Conservation (phyloP, 2,888 invertebrate species). For the Tipula helvola region DNA sequence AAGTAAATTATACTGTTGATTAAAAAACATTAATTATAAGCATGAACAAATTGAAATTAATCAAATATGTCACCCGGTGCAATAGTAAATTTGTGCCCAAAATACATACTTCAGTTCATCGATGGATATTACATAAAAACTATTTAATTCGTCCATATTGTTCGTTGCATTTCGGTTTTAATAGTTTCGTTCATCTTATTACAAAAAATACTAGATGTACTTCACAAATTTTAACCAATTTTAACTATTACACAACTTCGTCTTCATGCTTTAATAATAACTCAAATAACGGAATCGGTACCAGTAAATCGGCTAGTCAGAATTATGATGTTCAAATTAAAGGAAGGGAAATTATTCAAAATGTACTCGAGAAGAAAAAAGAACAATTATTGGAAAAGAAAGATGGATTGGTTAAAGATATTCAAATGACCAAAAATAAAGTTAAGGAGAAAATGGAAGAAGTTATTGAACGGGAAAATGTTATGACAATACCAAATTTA, state of each 20-base stretch:
- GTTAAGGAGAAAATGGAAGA: conserved; percentile 60
- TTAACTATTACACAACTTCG: background rate
- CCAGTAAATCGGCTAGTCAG: background rate
- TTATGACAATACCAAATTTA: conserved; percentile 87
- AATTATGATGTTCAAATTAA: conserved; percentile 25
- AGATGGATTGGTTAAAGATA: conserved; percentile 52
- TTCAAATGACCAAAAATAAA: conserved; percentile 56
- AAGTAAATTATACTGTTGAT: background rate
- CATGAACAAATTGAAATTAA: background rate
- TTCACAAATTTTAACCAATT: background rate
- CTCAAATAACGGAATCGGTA: conserved; percentile 20
- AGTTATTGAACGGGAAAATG: conserved; percentile 73
- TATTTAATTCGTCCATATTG: background rate
- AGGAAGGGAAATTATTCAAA: conserved; percentile 40
- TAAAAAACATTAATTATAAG: background rate
- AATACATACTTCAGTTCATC: background rate
- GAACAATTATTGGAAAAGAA: conserved; percentile 48
- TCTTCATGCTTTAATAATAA: background rate
- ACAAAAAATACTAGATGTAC: background rate
- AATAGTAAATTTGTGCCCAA: background rate
- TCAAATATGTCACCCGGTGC: background rate
- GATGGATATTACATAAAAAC: background rate
- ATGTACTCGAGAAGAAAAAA: conserved; percentile 47
- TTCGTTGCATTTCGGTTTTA: background rate
- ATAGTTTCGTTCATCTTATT: background rate